phyloP scores from a whole-genome alignment of 2,888 invertebrate species.

The Phlogophora meticulosa region DNA sequence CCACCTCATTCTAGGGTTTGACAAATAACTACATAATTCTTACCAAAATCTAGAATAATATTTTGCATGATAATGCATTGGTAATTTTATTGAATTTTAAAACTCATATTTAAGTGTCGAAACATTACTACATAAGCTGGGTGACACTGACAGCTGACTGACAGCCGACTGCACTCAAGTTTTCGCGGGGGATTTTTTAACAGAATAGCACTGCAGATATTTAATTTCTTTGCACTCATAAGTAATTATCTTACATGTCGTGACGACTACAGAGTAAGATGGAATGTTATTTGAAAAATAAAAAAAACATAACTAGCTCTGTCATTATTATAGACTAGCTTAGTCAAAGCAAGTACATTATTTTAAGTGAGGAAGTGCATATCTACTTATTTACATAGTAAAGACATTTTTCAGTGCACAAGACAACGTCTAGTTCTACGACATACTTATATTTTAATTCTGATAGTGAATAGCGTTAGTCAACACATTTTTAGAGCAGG shows the following conservation, averaged over 20 bases:
- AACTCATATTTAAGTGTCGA: no score
- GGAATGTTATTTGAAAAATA: background rate
- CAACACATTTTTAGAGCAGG: background rate
- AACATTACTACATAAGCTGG: no score
- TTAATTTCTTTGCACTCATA: background rate
- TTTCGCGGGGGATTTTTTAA: no score
- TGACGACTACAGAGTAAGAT: background rate
- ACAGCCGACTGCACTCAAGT: no score
- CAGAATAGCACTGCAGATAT: no score
- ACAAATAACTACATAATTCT: no score
- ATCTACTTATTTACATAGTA: conserved; percentile 34
- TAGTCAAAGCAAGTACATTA: conserved; percentile 14
- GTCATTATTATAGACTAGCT: background rate
- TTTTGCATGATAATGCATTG: no score
- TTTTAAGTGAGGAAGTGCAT: conserved; percentile 39
- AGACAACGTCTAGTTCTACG: background rate
- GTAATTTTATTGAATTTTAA: no score
- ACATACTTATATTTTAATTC: background rate
- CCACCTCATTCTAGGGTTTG: no score
- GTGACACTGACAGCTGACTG: no score
- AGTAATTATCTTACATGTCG: background rate
- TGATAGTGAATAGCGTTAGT: background rate
- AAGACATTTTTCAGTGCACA: conserved; percentile 13
- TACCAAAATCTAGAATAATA: no score
- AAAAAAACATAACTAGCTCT: background rate